A percentile compares a stretch with the other conserved stretches of the same genome.
Evolutionary conservation across 1,140 invertebrate species (phyloP).

Genomic region (Cephus cinctus): DNA sequence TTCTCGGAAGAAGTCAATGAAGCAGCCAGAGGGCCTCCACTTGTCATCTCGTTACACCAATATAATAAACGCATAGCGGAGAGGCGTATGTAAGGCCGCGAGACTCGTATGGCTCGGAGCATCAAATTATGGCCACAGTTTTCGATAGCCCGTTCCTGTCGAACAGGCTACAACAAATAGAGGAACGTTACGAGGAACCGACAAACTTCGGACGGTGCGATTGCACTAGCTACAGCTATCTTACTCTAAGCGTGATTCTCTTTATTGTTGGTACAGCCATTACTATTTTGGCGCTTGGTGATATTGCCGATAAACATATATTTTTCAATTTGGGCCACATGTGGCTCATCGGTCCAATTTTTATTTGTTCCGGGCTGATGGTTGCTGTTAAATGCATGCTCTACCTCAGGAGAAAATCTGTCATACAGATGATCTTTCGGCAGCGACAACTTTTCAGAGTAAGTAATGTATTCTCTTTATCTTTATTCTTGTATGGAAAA

Average conservation of each 20-base stretch:
- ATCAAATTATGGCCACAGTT: slow-evolving; percentile 58
- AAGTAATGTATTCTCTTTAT: slow-evolving; percentile 27
- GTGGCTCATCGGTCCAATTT: slow-evolving; percentile 69
- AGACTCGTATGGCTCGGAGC: slow-evolving; percentile 23
- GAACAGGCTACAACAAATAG: slow-evolving; percentile 60
- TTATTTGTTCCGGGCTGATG: slow-evolving; percentile 69
- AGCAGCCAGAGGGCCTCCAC: too few relatives aligned
- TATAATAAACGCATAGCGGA: too few relatives aligned
- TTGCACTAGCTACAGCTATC: slow-evolving; percentile 67
- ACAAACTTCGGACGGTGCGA: slow-evolving; percentile 64
- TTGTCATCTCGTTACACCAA: too few relatives aligned
- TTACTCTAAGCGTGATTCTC: slow-evolving; percentile 63
- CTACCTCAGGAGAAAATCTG: slow-evolving; percentile 65
- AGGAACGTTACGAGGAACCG: slow-evolving; percentile 61
- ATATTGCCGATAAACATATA: slow-evolving; percentile 58
- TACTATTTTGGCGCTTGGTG: slow-evolving; percentile 63
- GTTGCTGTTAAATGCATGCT: slow-evolving; percentile 68
- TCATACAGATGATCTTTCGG: slow-evolving; percentile 66
- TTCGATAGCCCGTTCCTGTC: slow-evolving; percentile 63
- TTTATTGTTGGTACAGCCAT: slow-evolving; percentile 66
- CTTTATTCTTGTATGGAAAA: slow-evolving; percentile 2
- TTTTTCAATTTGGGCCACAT: slow-evolving; percentile 64
- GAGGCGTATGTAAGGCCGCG: too few relatives aligned
- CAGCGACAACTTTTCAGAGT: slow-evolving; percentile 64
- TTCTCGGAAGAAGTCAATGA: too few relatives aligned